Evolutionary conservation across 2,797 vertebrate species (phyloP), one percentile per base, ranked within the genome.

Genomic region (Muraenolepis orangiensis): DNA sequence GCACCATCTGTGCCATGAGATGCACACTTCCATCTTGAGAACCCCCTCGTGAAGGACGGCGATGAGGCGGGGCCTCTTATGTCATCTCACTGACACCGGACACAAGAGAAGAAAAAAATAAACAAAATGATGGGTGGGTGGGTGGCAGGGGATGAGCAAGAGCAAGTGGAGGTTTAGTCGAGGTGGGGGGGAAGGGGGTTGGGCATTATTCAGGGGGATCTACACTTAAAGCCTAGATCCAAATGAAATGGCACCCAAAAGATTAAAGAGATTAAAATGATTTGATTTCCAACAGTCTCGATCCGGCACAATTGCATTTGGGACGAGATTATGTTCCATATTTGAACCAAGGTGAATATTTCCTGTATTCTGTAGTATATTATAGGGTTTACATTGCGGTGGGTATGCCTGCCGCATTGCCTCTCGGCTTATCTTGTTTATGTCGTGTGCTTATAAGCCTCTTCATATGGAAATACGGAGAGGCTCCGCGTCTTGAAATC

Each of bases 381-480:
- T 64, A 86, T 79, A 71, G 70, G 66, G 80, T 76, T 74, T 66
- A 74, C 26, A 16, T 79, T 72, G 67, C 70, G 71, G 69, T 73
- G 83, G 84, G 87, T 89, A 85, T 80, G 76, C 73, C 72, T 72
- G 13, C 42, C 36, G 29, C 77, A 72, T 85, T 64, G 81, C 77
- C 74, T 80, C 73, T 30, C 74, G 73, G 85, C 81, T 81, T 79
- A 69, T 78, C 78, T 83, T 86, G 86, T 87, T 84, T 81, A 87
- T 90, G 86, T 87, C 74, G 79, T 80, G 83, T 40, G 46, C 51
- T 86, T 75, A 88, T 92, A 91, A 93, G 91, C 90, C 85, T 84
- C 88, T 91, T 90, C 89, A 88, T 83, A 87, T 86, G 85, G 81
- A 85, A 90, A 92, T 88, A 81, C 66, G 57, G 75, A 76, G 75